Evolutionary conservation across 2,797 vertebrate genomes (phyloP).

Genomic region (Podargus strigoides): DNA sequence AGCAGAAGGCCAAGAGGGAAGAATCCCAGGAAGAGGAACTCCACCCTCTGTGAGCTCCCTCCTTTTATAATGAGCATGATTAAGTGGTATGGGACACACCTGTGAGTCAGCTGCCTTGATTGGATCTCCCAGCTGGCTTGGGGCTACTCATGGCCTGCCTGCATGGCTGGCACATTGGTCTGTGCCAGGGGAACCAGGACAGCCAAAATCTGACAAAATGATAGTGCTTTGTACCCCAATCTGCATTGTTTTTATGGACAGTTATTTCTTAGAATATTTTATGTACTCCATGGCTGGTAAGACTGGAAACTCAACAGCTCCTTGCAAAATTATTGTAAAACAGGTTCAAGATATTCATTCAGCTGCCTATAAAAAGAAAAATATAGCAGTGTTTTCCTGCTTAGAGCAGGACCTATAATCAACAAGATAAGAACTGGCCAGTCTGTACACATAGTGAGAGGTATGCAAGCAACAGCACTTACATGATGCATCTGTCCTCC

Average conservation of each 20-base stretch:
- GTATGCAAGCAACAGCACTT: not conserved
- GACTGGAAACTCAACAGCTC: not conserved
- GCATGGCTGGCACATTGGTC: too few relatives aligned
- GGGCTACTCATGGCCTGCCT: too few relatives aligned
- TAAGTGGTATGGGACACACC: too few relatives aligned
- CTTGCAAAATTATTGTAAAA: not conserved
- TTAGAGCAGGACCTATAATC: not conserved
- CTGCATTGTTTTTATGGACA: not conserved
- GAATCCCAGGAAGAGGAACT: too few relatives aligned
- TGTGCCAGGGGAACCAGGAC: too few relatives aligned
- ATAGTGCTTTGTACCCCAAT: too few relatives aligned
- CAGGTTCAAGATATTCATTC: not conserved
- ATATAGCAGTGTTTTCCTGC: not conserved
- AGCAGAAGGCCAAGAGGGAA: too few relatives aligned
- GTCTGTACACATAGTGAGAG: not conserved
- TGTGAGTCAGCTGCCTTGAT: too few relatives aligned
- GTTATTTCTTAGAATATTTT: not conserved
- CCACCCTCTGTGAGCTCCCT: too few relatives aligned
- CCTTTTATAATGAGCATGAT: too few relatives aligned
- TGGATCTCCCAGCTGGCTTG: too few relatives aligned
- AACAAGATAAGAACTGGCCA: not conserved
- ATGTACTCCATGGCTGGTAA: not conserved
- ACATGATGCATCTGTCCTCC: not conserved
- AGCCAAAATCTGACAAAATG: too few relatives aligned
- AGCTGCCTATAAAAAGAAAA: not conserved